Conservation (phyloP, 2,113 vertebrate species). For the Sinocyclocheilus maitianheensis region DNA sequence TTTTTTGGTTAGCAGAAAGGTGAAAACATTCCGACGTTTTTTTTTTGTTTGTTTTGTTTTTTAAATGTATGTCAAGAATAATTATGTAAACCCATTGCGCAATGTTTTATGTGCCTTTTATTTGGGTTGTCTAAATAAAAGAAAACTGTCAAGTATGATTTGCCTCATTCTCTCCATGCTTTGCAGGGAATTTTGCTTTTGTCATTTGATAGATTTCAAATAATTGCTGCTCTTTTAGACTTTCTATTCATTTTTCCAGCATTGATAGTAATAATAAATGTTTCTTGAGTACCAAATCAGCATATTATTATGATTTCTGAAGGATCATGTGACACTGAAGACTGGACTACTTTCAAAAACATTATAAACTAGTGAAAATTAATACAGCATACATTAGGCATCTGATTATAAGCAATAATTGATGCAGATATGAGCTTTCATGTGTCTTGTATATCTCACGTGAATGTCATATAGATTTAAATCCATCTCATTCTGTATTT, state of each 20-base stretch:
- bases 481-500: background rate
- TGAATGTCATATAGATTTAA: background rate
- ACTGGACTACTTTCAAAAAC: background rate
- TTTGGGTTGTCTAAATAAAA: constrained; percentile 99
- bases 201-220: background rate
- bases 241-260: too few species aligned
- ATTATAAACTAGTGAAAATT: background rate
- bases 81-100: constrained; percentile 95
- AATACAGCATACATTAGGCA: background rate
- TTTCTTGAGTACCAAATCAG: too few species aligned
- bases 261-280: too few species aligned
- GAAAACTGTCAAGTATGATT: constrained; percentile 80
- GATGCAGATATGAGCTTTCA: background rate
- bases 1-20: constrained; percentile 99
- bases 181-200: background rate
- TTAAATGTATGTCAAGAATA: constrained; percentile 91
- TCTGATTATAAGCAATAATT: too few species aligned
- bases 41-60: constrained; percentile 75
- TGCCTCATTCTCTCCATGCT: constrained; percentile 51
- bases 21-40: constrained; percentile 94
- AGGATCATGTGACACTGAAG: background rate
- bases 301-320: background rate
- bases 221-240: too few species aligned
- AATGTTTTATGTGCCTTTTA: constrained; percentile 98
- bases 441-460: background rate